Evolutionary conservation across 2,888 invertebrate species (phyloP), one percentile per base, ranked within the genome.

Genomic region (Scrobipalpa atriplicella): DNA sequence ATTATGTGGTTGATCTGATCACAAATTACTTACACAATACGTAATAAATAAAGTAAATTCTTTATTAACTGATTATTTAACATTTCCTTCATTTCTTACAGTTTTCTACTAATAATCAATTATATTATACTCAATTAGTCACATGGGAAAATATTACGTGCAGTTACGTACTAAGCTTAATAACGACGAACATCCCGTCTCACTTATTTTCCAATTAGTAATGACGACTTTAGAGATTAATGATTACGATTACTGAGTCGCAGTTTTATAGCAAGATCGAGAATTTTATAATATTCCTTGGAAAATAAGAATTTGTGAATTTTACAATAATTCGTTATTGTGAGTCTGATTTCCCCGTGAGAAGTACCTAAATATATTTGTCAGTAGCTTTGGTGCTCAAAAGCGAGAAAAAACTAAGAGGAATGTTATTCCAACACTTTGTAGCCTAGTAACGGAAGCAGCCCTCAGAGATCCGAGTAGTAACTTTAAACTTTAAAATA

Each of bases 131-230:
- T 29, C 41, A 58, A 52, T 66, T n/a, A 60, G 64, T 62, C 41
- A 51, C 43, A 54, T 61, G 61, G 51, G 62, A 65, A 65, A 29
- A 51, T 29, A 29, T 29, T 29, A 29, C 29, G 29, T 29, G 29
- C 29, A 29, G 29, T 29, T 65, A 64, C 74, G 72, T 68, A 66
- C 56, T 66, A 71, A 68, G 71, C 73, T 72, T 70, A 67, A 73
- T 75, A 74, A 73, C 73, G 70, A 77, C 75, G 75, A 75, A 73
- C 78, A 76, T 84, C 81, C 78, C 72, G 76, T 76, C 78, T 78
- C 79, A 78, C 79, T 85, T 85, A 83, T 79, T 82, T 78, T 83
- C 81, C 84, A 87, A 85, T 89, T 85, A 88, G 81, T 87, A 84
- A 82, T 84, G 84, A 85, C 82, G 78, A 78, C 73, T 75, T 81